phyloP scores from a whole-genome alignment of 2,113 vertebrate species.

The Cyanistes caeruleus region DNA sequence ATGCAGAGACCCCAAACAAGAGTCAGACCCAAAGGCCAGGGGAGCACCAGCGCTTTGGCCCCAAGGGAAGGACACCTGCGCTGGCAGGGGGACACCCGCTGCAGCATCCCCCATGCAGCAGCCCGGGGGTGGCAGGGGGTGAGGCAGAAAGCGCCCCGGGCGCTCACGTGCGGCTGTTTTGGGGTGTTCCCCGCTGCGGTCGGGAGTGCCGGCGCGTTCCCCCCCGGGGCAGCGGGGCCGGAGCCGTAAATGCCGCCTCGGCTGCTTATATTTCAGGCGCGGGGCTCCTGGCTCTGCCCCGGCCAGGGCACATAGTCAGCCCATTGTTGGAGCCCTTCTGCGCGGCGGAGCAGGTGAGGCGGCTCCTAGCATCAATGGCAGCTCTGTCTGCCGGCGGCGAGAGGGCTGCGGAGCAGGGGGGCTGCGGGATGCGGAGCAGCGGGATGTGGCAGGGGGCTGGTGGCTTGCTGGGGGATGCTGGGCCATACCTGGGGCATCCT shows the following conservation, averaged over 20 bases:
- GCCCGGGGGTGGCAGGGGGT: neutral
- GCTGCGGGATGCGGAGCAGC: neutral
- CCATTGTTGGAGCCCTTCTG: slow-evolving; percentile 51
- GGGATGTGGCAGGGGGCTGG: neutral
- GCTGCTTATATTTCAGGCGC: slow-evolving; percentile 60
- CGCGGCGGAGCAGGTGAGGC: slow-evolving; percentile 39
- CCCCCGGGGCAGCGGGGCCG: neutral
- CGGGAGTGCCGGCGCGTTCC: neutral
- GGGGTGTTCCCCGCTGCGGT: slow-evolving; percentile 40
- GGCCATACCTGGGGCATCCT: rapidly evolving
- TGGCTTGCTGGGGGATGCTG: neutral
- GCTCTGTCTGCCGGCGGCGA: slow-evolving; percentile 15
- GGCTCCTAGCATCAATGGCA: slow-evolving; percentile 21
- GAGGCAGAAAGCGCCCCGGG: neutral
- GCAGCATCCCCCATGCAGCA: neutral
- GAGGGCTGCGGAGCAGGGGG: neutral
- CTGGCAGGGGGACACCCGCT: no score
- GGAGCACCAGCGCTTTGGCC: neutral
- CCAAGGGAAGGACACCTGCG: neutral
- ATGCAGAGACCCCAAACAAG: neutral
- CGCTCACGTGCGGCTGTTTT: neutral
- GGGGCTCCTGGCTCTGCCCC: slow-evolving; percentile 34
- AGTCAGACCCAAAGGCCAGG: neutral
- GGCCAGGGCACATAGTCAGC: slow-evolving; percentile 47
- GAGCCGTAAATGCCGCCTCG: neutral